phyloP scores from a whole-genome alignment of 2,113 vertebrate species.

The Beaufortia kweichowensis region DNA sequence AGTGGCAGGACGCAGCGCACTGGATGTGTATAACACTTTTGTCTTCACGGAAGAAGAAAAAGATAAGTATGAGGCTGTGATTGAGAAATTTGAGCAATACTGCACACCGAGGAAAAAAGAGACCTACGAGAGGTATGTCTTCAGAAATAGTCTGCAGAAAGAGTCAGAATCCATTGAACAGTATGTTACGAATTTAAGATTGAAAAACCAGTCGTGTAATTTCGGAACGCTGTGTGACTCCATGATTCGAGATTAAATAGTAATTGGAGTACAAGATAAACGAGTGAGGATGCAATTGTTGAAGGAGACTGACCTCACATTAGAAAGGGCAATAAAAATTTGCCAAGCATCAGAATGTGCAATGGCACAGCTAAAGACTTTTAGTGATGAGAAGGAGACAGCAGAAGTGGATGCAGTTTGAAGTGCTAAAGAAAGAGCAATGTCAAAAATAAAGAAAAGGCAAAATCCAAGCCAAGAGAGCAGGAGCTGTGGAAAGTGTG shows the following conservation, averaged over 20 bases:
- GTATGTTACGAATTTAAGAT: constrained; percentile 31
- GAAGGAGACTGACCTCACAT: constrained; percentile 38
- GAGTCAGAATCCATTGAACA: constrained; percentile 35
- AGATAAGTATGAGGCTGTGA: neutral
- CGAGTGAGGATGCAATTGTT: constrained; percentile 42
- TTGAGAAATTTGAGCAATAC: neutral
- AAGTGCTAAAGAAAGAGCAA: neutral
- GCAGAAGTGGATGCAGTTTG: constrained; percentile 1
- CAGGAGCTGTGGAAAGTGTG: constrained; percentile 10
- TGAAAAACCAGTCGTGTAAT: constrained; percentile 43
- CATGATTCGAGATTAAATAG: constrained; percentile 41
- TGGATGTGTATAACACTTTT: constrained; percentile 1
- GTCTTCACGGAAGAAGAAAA: neutral
- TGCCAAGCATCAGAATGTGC: constrained; percentile 32
- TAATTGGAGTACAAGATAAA: constrained; percentile 34
- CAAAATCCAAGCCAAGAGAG: constrained; percentile 1
- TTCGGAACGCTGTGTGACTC: constrained; percentile 36
- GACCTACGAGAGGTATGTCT: neutral
- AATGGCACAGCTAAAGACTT: constrained; percentile 36
- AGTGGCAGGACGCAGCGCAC: constrained; percentile 1
- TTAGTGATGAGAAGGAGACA: constrained; percentile 16
- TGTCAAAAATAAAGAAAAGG: neutral
- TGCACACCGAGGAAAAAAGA: neutral
- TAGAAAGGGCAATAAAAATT: constrained; percentile 40
- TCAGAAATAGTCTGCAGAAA: constrained; percentile 8